phyloP scores from a whole-genome alignment of 2,888 invertebrate genomes.

The Dysmachus trigonus region DNA sequence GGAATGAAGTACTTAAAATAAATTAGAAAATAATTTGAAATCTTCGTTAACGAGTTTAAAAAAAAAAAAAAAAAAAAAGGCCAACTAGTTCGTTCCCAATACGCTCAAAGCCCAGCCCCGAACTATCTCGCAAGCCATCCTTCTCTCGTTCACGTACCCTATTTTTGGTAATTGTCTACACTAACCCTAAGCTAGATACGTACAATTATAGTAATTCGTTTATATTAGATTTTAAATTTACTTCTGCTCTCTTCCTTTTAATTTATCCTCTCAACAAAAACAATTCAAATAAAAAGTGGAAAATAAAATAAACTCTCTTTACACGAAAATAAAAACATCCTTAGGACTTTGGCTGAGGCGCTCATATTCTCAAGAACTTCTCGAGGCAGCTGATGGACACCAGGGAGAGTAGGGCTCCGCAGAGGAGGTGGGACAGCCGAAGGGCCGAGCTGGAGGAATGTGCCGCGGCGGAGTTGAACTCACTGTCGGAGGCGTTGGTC shows the following conservation, averaged over 20 bases:
- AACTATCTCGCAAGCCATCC: neutral
- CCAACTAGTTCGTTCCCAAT: neutral
- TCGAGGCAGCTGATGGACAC: neutral
- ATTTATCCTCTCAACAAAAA: conserved; percentile 35
- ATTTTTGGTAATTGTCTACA: conserved; percentile 36
- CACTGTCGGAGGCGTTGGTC: conserved; percentile 54
- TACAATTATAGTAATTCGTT: conserved; percentile 1
- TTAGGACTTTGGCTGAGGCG: neutral
- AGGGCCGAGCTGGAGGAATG: neutral
- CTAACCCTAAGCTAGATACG: conserved; percentile 17
- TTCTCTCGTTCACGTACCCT: conserved; percentile 2
- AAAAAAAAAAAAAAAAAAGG: neutral
- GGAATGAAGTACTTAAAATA: neutral
- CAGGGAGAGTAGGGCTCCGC: neutral
- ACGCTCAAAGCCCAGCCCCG: neutral
- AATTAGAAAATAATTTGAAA: neutral
- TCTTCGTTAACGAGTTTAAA: neutral
- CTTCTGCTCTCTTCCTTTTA: neutral
- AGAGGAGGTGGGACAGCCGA: neutral
- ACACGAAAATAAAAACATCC: neutral
- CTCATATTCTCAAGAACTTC: conserved; percentile 39
- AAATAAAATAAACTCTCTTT: conserved; percentile 31
- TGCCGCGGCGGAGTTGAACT: conserved; percentile 54
- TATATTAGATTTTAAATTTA: conserved; percentile 31
- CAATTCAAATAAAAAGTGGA: conserved; percentile 14